phyloP scores from a whole-genome alignment of 2,797 vertebrate species.

The Neomorphus geoffroyi region DNA sequence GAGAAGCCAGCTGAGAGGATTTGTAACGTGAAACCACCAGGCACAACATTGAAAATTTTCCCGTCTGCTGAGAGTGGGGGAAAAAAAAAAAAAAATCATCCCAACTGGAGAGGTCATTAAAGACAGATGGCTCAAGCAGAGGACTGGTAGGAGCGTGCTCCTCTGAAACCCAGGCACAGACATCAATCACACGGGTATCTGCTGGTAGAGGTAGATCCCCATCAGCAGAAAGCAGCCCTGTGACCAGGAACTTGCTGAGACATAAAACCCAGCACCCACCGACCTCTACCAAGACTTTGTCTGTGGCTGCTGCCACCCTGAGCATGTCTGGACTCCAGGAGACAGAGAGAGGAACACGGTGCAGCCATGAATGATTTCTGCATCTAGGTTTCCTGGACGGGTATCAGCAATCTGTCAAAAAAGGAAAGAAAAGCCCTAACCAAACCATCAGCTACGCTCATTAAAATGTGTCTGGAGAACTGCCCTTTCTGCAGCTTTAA shows the following conservation, averaged over 20 bases:
- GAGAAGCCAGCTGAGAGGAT: conserved; percentile 1
- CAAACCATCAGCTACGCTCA: background rate
- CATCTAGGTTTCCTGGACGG: background rate
- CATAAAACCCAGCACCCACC: background rate
- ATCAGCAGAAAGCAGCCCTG: background rate
- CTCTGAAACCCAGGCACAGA: background rate
- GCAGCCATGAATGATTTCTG: background rate
- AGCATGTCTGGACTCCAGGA: background rate
- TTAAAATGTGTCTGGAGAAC: conserved; percentile 40
- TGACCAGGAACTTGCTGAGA: background rate
- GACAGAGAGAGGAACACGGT: background rate
- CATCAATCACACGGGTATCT: background rate
- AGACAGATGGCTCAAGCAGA: background rate
- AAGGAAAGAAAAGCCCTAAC: conserved; percentile 14
- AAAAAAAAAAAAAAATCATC: background rate
- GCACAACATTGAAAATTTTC: background rate
- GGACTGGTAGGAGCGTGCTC: rapidly evolving
- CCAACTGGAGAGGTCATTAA: background rate
- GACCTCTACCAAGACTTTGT: rapidly evolving
- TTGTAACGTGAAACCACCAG: background rate
- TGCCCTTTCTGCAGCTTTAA: conserved; percentile 13
- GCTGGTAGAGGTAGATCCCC: background rate
- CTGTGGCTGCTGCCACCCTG: rapidly evolving
- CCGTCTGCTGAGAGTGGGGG: background rate
- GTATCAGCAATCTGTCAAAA: background rate